Evolutionary conservation across 1,140 invertebrate species (phyloP), one percentile per base, ranked within the genome.

Genomic region (Spodoptera litura): DNA sequence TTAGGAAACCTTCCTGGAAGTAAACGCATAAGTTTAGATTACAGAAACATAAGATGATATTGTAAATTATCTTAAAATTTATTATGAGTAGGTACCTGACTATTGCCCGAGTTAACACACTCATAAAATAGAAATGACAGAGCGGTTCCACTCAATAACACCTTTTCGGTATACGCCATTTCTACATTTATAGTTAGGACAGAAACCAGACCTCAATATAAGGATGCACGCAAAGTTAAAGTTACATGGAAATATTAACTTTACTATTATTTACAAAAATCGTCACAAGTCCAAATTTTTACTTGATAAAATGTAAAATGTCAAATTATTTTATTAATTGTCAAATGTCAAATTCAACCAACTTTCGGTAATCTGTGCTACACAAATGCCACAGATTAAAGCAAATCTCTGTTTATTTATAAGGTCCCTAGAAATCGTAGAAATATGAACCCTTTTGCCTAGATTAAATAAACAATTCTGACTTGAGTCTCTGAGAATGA

Each of bases 1-100:
- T 89, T 8, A 97, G 90, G 89, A 97, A 96, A 3, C 96, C 96
- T 88, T 96, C 96, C 96, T 97, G 85, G 59, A 96, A 93, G 91
- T 75, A 66, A 56, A 35, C n/a, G 56, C 2, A 9, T 72, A 58
- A 15, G 35, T 58, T 56, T 38, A 20, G 20, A 9, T 4, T 5
- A 6, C 9, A 2, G 15, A 12, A 9, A 56, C 15, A 58, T 27
- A 31, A 31, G 49, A 1, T 12, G 51, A 49, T 10, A 56, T 49
- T 27, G 4, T 11, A 66, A 56, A 20, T 5, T 56, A 9, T 52
- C 62, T 31, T 49, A 38, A 25, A 53, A 74, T 66, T 79, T 56
- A 55, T 13, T 79, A 61, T 3, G 4, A 61, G 13, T 61, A 62
- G 68, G 79, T 94, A 96, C 96, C 95, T 96, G 96, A 83, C 96